Base-by-base conservation (phyloP, 1,140 invertebrate genomes). In the Trypoxylus dichotomus region DNA sequence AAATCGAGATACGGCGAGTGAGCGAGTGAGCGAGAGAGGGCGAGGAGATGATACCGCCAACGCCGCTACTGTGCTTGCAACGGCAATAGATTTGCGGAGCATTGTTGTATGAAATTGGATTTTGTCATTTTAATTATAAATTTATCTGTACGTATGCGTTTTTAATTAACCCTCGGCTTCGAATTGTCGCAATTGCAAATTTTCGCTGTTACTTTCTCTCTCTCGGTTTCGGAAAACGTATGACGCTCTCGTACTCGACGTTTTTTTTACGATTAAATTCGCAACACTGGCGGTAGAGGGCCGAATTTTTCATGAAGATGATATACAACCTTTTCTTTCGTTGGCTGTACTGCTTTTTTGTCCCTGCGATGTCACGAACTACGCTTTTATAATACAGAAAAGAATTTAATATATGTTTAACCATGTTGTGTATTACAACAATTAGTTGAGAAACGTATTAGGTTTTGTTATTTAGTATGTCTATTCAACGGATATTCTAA, bases 101-200 rank as follows among this genome's bases (percentile, higher is more conserved):
- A 81, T 83, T 84, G 82, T 84, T 82, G 82, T 84, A 82, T 84
- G 83, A 84, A 84, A 84, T 84, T 84, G 83, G 83, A 84, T 84
- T 84, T 82, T 84, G 83, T 84, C 83, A 84, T 84, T 84, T 84
- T 84, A 84, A 84, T 84, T 84, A 84, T 84, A 83, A 81, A 79
- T 81, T 82, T 82, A 80, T 80, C 71, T 81, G 80, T 68, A 68
- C 60, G 60, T 68, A 68, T 68, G 60, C 60, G 60, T 68, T 68
- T 68, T 68, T 68, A 68, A 68, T 68, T 68, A 68, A 68, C 60
- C 60, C 60, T 15, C 19, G 60, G 24, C 21, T 68, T 27, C 24
- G 24, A 68, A 68, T 29, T 68, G 60, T 68, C 24, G 60, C 60
- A 68, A 68, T 68, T 68, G 21, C 60, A 25, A 68, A 24, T 68